These are phyloP conservation scores for Epirrhoe alternata DNA, from an alignment of 2,888 invertebrate genomes.

Conservation along the genomic window DNA sequence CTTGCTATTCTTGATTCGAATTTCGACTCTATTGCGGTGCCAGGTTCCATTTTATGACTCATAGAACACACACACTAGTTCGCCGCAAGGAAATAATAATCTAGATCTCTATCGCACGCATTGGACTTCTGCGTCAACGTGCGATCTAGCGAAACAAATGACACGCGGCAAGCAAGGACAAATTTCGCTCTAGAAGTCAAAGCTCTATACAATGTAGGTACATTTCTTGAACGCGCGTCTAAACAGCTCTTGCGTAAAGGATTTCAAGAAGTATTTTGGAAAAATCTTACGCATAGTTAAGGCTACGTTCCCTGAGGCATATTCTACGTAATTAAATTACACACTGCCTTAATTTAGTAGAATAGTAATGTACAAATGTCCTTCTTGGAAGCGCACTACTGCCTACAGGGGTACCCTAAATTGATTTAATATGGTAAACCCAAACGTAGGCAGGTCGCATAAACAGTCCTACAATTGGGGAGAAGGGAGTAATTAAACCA, in stretches of 20 bases:
- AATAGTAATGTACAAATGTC: not conserved
- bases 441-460: constrained; percentile 4
- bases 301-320: not conserved
- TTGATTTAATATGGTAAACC: constrained; percentile 12
- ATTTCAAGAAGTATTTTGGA: not conserved
- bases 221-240: too few relatives aligned
- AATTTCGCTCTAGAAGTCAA: too few relatives aligned
- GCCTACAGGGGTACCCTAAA: constrained; percentile 3
- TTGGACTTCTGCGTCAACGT: too few relatives aligned
- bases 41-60: too few relatives aligned
- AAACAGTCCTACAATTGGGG: constrained; percentile 2
- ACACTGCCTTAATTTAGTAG: not conserved
- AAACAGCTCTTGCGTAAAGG: not conserved
- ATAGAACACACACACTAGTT: too few relatives aligned
- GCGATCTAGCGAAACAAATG: too few relatives aligned
- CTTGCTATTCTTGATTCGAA: too few relatives aligned
- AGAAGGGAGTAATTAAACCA: constrained; percentile 1
- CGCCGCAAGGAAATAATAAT: too few relatives aligned
- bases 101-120: too few relatives aligned
- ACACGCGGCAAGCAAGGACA: too few relatives aligned
- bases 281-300: not conserved
- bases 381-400: constrained; percentile 3
- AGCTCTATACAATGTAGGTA: too few relatives aligned
- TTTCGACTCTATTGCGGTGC: too few relatives aligned
- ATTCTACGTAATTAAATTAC: not conserved